Evolutionary conservation across 2,113 vertebrate species (phyloP).

Genomic region (Progne subis): DNA sequence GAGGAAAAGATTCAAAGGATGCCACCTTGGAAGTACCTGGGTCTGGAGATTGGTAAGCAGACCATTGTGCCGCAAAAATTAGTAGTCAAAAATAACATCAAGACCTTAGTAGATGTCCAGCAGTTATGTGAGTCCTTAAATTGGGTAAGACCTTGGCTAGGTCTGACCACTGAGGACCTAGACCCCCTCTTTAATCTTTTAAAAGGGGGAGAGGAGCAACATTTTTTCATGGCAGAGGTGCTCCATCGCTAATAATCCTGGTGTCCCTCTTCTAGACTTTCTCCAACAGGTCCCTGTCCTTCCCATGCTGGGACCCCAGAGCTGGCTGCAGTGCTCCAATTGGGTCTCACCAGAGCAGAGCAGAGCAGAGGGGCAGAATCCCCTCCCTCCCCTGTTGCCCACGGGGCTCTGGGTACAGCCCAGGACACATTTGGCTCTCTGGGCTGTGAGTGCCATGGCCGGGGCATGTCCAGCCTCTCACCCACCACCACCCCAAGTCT

Average conservation of each 20-base stretch:
- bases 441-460: not conserved
- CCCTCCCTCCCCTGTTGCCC: not conserved
- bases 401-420: not conserved
- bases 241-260: not conserved
- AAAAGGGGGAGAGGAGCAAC: no score
- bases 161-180: no score
- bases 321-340: not conserved
- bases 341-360: not conserved
- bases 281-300: not conserved
- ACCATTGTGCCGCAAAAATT: no score
- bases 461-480: not conserved
- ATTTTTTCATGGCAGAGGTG: not conserved
- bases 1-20: no score
- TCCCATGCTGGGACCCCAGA: not conserved
- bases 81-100: no score
- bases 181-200: no score
- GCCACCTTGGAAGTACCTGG: no score
- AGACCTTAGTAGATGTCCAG: no score
- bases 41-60: no score
- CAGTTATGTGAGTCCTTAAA: no score
- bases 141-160: no score
- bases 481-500: not conserved
- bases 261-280: accelerated
- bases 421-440: not conserved
- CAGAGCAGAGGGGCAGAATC: not conserved